Conservation (phyloP, 2,113 vertebrate species). For the Actenoides lindsayi region DNA sequence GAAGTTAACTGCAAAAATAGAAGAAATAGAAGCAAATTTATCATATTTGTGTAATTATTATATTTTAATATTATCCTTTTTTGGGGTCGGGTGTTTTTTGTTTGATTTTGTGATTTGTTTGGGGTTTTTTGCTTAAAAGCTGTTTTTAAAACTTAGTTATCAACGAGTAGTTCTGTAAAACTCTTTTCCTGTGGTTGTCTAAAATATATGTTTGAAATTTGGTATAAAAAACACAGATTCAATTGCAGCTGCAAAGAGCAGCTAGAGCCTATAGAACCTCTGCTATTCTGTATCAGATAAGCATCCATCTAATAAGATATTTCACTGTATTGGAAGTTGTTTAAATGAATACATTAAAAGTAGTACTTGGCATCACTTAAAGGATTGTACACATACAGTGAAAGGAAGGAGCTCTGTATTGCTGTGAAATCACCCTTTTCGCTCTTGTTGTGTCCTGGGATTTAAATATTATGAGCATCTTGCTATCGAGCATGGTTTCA, state of each 20-base stretch:
- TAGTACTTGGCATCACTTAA: background rate
- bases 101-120: too few relatives aligned
- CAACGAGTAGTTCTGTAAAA: background rate
- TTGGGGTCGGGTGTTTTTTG: background rate
- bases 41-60: background rate
- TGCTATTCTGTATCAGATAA: background rate
- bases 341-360: background rate
- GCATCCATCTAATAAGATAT: background rate
- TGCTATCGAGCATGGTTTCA: background rate
- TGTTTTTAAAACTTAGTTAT: background rate
- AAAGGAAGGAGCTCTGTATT: background rate
- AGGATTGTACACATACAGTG: background rate
- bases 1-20: background rate
- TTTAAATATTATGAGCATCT: background rate
- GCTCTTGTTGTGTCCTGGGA: background rate
- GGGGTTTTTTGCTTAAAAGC: background rate
- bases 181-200: background rate
- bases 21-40: background rate
- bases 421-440: background rate
- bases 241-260: background rate
- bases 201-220: background rate
- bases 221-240: background rate
- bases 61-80: background rate
- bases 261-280: background rate
- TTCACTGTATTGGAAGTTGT: background rate